A percentile compares a stretch with the other conserved stretches of the same genome.
These are phyloP conservation scores for Aproaerema taeniolella DNA, from an alignment of 2,888 invertebrate genomes.

Conservation along the genomic window DNA sequence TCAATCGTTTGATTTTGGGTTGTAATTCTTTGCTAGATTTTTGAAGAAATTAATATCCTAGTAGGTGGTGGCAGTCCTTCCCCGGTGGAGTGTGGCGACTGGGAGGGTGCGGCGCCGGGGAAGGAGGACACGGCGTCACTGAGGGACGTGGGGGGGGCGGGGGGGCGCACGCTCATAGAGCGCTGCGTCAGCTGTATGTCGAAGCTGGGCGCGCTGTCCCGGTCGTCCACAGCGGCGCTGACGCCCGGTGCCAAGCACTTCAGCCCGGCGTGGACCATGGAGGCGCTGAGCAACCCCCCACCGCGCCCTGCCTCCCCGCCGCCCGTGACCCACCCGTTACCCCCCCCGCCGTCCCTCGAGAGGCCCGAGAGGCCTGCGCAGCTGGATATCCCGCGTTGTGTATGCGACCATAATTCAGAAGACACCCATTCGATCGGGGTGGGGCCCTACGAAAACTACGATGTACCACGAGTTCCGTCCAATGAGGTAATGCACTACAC, in stretches of 20 bases:
- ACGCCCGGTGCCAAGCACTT: slow-evolving; percentile 70
- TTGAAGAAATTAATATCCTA: too few species aligned
- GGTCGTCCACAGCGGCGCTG: slow-evolving; percentile 78
- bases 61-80: neutral
- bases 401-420: slow-evolving; percentile 32
- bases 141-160: slow-evolving; percentile 30
- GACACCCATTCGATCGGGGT: slow-evolving; percentile 40
- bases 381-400: slow-evolving; percentile 22
- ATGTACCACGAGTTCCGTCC: slow-evolving; percentile 81
- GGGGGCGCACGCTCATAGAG: slow-evolving; percentile 55
- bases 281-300: slow-evolving; percentile 43
- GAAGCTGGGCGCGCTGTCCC: slow-evolving; percentile 84
- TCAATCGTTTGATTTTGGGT: too few species aligned
- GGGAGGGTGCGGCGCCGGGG: slow-evolving; percentile 31
- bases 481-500: slow-evolving; percentile 52
- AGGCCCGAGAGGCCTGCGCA: slow-evolving; percentile 4
- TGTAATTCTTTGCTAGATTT: too few species aligned
- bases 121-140: slow-evolving; percentile 41
- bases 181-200: slow-evolving; percentile 88
- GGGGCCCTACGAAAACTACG: slow-evolving; percentile 86
- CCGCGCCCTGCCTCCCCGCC: slow-evolving; percentile 10
- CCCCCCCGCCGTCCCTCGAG: slow-evolving; percentile 2
- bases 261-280: slow-evolving; percentile 78
- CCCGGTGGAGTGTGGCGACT: slow-evolving; percentile 21
- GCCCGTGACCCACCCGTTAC: slow-evolving; percentile 1